phyloP scores from a whole-genome alignment of 2,113 vertebrate species.

The Saccopteryx bilineata region DNA sequence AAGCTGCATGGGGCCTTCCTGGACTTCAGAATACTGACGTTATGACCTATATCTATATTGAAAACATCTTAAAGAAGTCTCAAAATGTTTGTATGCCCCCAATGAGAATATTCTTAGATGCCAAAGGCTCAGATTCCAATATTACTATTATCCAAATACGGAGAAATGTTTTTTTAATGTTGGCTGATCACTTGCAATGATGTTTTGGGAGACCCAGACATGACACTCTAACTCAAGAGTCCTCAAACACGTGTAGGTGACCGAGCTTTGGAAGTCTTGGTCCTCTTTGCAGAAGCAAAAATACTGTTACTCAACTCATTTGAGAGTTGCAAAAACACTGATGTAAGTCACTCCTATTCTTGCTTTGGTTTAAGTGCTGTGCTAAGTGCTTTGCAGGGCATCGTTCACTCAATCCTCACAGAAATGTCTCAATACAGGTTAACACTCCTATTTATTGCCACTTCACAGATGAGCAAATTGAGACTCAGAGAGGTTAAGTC shows the following conservation, averaged over 20 bases:
- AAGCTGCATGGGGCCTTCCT: neutral
- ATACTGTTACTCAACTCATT: neutral
- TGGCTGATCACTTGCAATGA: neutral
- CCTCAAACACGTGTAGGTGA: neutral
- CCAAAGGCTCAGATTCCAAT: neutral
- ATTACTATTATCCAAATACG: neutral
- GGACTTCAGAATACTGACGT: neutral
- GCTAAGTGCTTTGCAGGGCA: neutral
- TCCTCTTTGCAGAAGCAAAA: slow-evolving; percentile 53
- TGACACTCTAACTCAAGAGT: neutral
- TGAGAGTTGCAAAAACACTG: slow-evolving; percentile 23
- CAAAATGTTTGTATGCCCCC: neutral
- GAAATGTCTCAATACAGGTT: neutral
- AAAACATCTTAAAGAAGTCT: neutral
- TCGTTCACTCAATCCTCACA: neutral
- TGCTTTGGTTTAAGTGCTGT: neutral
- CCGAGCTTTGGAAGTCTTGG: neutral
- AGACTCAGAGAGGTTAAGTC: neutral
- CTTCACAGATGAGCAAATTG: neutral
- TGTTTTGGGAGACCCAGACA: neutral
- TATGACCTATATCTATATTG: neutral
- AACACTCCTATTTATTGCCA: neutral
- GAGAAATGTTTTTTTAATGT: neutral
- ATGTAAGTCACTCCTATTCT: neutral
- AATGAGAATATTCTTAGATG: neutral